A percentile compares a stretch with the other conserved stretches of the same genome.
Conservation (phyloP, 2,888 invertebrate species). For the Dolichopus griseipennis region DNA sequence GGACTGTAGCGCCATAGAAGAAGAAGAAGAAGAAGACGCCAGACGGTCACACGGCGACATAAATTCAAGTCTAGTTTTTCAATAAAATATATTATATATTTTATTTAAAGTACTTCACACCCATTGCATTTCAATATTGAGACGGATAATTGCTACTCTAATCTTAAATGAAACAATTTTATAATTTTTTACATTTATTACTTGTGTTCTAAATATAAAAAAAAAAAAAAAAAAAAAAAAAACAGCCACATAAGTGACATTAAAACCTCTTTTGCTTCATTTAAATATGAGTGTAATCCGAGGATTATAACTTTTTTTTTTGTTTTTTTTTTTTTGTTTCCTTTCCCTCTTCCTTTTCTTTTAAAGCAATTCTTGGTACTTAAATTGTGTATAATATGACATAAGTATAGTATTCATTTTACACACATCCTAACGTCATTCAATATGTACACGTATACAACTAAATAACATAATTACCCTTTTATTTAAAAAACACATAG, state of each 20-base stretch:
- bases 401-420: neutral
- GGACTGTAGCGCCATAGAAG: too few relatives aligned
- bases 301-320: neutral
- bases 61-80: too few relatives aligned
- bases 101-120: too few relatives aligned
- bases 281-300: neutral
- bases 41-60: too few relatives aligned
- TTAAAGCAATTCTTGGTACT: neutral
- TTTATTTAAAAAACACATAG: neutral
- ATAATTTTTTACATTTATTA: too few relatives aligned
- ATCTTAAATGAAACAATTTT: too few relatives aligned
- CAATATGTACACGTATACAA: neutral
- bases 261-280: neutral
- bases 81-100: too few relatives aligned
- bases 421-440: neutral
- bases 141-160: too few relatives aligned
- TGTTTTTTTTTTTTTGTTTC: too few relatives aligned
- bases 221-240: neutral
- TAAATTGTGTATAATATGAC: neutral
- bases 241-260: neutral
- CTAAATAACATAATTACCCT: neutral
- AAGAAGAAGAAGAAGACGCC: too few relatives aligned
- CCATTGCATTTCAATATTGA: too few relatives aligned
- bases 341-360: neutral
- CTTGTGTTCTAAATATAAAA: too few relatives aligned